Evolutionary conservation across 2,113 vertebrate species (phyloP).

Genomic region (Thinocorus orbignyianus): DNA sequence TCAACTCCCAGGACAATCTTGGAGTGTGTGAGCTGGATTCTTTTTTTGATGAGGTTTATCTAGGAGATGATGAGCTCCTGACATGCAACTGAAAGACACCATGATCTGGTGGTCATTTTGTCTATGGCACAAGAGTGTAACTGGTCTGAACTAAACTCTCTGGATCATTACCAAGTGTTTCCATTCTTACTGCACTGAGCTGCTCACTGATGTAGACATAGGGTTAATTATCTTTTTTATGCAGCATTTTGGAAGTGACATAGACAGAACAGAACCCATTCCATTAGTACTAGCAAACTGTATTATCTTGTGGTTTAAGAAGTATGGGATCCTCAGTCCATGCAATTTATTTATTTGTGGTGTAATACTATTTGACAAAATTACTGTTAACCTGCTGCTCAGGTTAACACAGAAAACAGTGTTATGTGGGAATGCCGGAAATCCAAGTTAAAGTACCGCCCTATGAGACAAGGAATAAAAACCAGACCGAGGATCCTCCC

Average conservation of each 20-base stretch:
- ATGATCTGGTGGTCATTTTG: not conserved
- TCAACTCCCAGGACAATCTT: not conserved
- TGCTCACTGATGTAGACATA: not conserved
- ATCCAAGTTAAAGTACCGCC: not conserved
- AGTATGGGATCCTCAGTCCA: not conserved
- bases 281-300: not conserved
- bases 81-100: not conserved
- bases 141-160: not conserved
- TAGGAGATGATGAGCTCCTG: not conserved
- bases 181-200: not conserved
- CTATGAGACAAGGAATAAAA: not conserved
- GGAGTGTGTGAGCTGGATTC: not conserved
- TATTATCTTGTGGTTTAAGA: not conserved
- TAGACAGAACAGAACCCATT: not conserved
- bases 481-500: not conserved
- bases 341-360: not conserved
- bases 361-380: not conserved
- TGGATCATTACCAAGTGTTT: not conserved
- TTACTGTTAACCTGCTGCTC: not conserved
- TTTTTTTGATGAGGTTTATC: not conserved
- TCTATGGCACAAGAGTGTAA: not conserved
- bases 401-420: not conserved
- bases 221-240: not conserved
- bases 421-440: not conserved
- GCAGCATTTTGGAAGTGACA: not conserved